Conservation (phyloP, 1,140 invertebrate genomes). For the Drosophila pruinosa region DNA sequence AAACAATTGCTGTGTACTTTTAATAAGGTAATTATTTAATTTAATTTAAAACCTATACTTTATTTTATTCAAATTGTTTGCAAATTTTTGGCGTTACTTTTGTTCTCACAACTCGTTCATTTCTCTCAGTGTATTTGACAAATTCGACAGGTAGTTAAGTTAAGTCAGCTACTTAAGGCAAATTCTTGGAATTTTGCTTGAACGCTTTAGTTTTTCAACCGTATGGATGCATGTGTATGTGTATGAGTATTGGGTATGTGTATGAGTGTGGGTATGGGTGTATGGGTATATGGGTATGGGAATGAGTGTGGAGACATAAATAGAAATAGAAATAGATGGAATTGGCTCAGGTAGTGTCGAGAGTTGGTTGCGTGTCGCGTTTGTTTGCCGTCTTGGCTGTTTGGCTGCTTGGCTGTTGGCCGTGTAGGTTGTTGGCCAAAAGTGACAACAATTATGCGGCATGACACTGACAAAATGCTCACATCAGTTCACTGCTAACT, state of each 20-base stretch:
- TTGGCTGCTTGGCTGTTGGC: not conserved
- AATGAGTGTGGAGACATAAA: slow-evolving; percentile 8
- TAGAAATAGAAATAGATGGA: slow-evolving; percentile 1
- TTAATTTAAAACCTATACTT: too few relatives aligned
- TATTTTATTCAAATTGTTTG: not conserved
- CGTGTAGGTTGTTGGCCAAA: slow-evolving; percentile 3
- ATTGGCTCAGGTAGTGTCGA: slow-evolving; percentile 20
- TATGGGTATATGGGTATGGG: not conserved
- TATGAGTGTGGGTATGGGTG: not conserved
- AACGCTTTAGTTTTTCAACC: slow-evolving; percentile 23
- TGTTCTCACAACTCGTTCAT: not conserved
- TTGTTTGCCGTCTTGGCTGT: not conserved
- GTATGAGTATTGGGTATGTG: not conserved
- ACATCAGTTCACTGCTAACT: not conserved
- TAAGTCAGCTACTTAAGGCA: slow-evolving; percentile 27
- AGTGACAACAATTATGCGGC: slow-evolving; percentile 63
- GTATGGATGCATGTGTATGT: slow-evolving; percentile 3
- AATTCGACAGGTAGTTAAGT: slow-evolving; percentile 38
- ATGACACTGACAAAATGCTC: slow-evolving; percentile 67
- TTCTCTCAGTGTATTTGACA: slow-evolving; percentile 11
- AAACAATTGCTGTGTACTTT: too few relatives aligned
- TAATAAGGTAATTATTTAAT: not conserved
- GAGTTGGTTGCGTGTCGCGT: slow-evolving; percentile 3
- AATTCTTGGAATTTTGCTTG: slow-evolving; percentile 24
- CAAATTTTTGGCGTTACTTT: not conserved